A percentile compares a stretch with the other conserved stretches of the same genome.
phyloP scores from a whole-genome alignment of 2,113 vertebrate species.

The Tringa solitaria region DNA sequence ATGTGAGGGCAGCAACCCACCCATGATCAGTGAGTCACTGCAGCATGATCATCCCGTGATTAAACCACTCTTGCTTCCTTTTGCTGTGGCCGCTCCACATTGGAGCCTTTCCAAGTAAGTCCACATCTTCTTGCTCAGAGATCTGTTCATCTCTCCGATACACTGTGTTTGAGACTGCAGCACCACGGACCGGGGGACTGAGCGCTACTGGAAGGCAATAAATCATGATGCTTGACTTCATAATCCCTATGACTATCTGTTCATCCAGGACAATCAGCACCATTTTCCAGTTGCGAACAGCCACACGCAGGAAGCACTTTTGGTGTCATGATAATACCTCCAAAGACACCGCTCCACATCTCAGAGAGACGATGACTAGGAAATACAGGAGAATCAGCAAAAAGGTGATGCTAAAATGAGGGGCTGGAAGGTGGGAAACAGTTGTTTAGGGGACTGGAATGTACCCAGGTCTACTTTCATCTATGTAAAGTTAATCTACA shows the following conservation, averaged over 20 bases:
- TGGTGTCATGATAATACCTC: not conserved
- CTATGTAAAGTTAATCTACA: not conserved
- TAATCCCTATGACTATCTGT: not conserved
- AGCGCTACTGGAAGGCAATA: not conserved
- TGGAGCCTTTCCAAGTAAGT: not conserved
- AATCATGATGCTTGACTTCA: rapidly evolving
- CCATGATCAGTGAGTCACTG: not conserved
- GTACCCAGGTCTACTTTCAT: not conserved
- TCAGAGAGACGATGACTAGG: not conserved
- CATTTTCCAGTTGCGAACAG: not conserved
- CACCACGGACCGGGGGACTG: not conserved
- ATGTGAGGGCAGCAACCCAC: not conserved
- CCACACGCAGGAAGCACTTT: not conserved
- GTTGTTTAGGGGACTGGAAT: not conserved
- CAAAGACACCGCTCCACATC: not conserved
- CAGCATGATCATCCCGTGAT: not conserved
- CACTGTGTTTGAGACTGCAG: rapidly evolving
- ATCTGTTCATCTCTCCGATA: not conserved
- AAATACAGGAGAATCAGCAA: not conserved
- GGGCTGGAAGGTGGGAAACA: not conserved
- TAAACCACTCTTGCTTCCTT: slow-evolving; percentile 1
- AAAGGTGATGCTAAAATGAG: not conserved
- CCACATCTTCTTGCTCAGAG: not conserved
- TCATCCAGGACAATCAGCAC: not conserved
- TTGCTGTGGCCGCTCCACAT: not conserved